Percentiles rank a stretch among this genome's conserved stretches.
These are phyloP conservation scores for Alces alces DNA, from an alignment of 2,113 vertebrate genomes.

Conservation along the genomic window DNA sequence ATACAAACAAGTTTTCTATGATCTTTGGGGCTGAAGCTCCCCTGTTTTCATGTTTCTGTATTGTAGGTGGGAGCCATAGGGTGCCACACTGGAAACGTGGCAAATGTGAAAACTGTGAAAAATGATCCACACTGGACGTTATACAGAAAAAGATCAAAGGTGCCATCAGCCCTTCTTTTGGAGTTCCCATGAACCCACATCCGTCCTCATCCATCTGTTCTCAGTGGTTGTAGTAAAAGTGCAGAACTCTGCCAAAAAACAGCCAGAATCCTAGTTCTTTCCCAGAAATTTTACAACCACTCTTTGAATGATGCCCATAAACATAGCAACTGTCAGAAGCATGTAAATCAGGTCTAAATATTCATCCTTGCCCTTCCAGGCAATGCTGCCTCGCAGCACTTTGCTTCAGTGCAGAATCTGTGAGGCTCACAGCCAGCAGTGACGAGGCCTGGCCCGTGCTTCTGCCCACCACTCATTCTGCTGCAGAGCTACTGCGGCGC, in stretches of 20 bases:
- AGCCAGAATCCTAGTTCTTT: background rate
- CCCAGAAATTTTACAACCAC: background rate
- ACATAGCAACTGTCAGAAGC: background rate
- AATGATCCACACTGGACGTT: background rate
- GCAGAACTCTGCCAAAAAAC: background rate
- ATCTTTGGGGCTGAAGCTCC: background rate
- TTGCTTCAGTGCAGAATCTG: background rate
- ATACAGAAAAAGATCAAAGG: background rate
- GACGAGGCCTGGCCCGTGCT: accelerated
- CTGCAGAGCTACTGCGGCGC: background rate
- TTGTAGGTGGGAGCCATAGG: background rate
- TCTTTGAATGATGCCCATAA: background rate
- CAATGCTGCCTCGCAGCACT: background rate
- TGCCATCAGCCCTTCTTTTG: background rate
- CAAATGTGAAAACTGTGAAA: background rate
- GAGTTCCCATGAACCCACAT: background rate
- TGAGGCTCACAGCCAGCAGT: background rate
- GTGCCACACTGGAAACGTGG: too few species aligned
- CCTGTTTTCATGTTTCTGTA: background rate
- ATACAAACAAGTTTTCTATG: background rate
- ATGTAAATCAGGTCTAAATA: background rate
- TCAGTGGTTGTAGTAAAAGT: background rate
- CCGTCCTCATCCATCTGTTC: background rate
- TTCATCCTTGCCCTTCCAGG: background rate
- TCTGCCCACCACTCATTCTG: background rate